Base-by-base conservation (phyloP, 2,113 vertebrate species). In the Phrynocephalus versicolor region DNA sequence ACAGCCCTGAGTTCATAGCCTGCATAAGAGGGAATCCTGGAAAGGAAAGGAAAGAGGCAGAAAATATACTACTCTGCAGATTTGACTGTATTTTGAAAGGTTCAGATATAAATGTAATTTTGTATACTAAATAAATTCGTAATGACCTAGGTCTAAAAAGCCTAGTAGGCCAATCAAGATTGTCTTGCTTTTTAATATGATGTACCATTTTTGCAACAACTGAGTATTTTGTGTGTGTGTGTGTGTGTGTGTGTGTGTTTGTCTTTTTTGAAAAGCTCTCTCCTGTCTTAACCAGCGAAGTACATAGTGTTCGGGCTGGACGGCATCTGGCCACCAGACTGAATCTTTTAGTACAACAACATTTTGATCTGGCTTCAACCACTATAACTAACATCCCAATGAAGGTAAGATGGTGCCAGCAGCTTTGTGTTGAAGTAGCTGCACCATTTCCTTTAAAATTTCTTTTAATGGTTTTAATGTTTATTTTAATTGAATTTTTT, bases 311-410 rank as follows among this genome's bases (percentile, higher is more conserved):
- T 72, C 98, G 98, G 23, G 98, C 99, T 1, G 99, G 99, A 76
- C 93, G 98, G 18, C 98, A 99, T 93, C 94, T 99, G 79, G 97
- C 98, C 88, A 97, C 97, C 79, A 99, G 99, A 92, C 95, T 99
- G 85, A 99, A 99, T 88, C 95, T 99, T 92, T 95, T 99, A 87
- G 99, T 99, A n/a, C 99, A 99, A 88, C 98, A 98, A 55, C 98
- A 99, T 96, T 99, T 99, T 80, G 98, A 99, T 95, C 93, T 99
- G 96, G 97, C 99, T 84, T 99, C 98, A 84, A 99, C 99, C 91
- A 99, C 98, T 65, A 99, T 99, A 92, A 99, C 99, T 33, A 99
- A 99, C 96, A 99, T 99, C 93, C 99, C 99, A 12, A 99, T 99
- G 99, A 99, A 99, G 98, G 99, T 99, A 97, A 90, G 90, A 2